Conservation (phyloP, 2,797 vertebrate species). For the Cryptoprocta ferox region DNA sequence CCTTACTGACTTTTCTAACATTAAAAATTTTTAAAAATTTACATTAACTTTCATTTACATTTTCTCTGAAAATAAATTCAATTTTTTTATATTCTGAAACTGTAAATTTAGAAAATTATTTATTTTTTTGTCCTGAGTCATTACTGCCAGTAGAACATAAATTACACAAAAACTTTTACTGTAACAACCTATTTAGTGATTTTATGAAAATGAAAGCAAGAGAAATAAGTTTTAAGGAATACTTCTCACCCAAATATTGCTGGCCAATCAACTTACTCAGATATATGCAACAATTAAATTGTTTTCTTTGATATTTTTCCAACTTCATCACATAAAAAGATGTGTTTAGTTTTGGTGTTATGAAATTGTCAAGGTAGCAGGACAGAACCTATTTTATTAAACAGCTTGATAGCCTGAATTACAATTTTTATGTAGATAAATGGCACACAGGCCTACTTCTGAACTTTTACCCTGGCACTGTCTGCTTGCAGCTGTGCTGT, state of each 20-base stretch:
- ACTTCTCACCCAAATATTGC: constrained; percentile 15
- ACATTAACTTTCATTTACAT: background rate
- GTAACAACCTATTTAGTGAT: background rate
- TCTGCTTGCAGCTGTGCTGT: background rate
- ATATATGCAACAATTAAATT: background rate
- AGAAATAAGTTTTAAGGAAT: background rate
- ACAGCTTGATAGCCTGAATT: background rate
- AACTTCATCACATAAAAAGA: background rate
- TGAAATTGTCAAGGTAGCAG: background rate
- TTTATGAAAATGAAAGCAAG: constrained; percentile 7
- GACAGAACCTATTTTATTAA: background rate
- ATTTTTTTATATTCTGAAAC: background rate
- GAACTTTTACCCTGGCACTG: background rate
- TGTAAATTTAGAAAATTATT: background rate
- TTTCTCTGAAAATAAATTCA: background rate
- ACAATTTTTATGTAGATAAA: background rate
- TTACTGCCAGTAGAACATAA: background rate
- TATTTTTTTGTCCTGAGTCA: background rate
- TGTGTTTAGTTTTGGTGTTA: background rate
- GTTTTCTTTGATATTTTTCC: background rate
- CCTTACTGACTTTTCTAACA: background rate
- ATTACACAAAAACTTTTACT: background rate
- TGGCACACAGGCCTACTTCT: background rate
- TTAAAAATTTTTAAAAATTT: background rate
- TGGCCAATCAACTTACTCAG: background rate